These are phyloP conservation scores for Drosophila bunnanda DNA, from an alignment of 2,888 invertebrate species.

Conservation along the genomic window DNA sequence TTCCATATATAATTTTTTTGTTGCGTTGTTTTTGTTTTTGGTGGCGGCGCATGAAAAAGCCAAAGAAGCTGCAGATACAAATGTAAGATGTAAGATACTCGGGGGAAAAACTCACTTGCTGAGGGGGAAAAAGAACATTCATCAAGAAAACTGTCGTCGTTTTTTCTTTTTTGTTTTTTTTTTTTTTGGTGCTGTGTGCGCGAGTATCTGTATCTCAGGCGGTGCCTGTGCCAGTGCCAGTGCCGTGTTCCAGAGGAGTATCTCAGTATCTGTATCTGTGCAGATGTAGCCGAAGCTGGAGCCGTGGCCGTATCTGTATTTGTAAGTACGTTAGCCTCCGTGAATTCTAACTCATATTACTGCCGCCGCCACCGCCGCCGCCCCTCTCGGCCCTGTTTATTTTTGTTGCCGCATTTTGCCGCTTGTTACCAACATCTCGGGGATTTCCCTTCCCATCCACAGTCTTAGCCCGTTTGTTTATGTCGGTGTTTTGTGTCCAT, in stretches of 20 bases:
- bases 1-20: constrained; percentile 3
- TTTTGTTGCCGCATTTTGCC: constrained; percentile 35
- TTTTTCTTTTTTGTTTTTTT: constrained; percentile 33
- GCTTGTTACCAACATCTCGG: constrained; percentile 44
- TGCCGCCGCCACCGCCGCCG: constrained; percentile 16
- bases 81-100: constrained; percentile 46
- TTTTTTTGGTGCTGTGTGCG: constrained; percentile 26
- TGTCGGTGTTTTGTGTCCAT: constrained; percentile 44
- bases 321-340: constrained; percentile 77
- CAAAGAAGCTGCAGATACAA: constrained; percentile 53
- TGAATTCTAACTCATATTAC: constrained; percentile 75
- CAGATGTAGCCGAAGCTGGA: constrained; percentile 14
- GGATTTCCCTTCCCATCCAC: constrained; percentile 10
- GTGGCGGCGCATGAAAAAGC: constrained; percentile 64
- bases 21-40: constrained; percentile 32
- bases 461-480: constrained; percentile 50
- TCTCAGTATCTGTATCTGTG: constrained; percentile 13
- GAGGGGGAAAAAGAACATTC: constrained; percentile 72
- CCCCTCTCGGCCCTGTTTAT: constrained; percentile 27
- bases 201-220: constrained; percentile 16
- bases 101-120: constrained; percentile 47
- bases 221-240: too few species aligned
- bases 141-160: constrained; percentile 81
- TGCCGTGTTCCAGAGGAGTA: constrained; percentile 11
- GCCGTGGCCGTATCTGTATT: constrained; percentile 46